Base-by-base conservation (phyloP, 2,888 invertebrate species). In the Lasioglossum morio region DNA sequence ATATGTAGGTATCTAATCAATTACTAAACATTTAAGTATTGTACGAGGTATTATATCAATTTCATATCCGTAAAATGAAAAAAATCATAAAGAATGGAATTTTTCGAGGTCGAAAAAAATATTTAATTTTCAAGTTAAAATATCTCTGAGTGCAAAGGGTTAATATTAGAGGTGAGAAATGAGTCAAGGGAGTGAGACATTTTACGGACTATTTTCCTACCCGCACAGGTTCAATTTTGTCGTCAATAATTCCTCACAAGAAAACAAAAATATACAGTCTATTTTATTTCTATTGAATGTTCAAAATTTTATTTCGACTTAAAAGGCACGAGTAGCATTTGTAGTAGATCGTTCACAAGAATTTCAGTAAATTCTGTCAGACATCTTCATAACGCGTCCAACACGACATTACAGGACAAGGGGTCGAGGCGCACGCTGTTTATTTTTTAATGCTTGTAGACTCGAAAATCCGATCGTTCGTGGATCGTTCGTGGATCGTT, bases 401-500 rank as follows among this genome's bases (percentile, higher is more conserved):
- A 57, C 57, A 57, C 57, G 57, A 57, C n/a, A n/a, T 57, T 57
- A 57, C 57, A 23, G n/a, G 57, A 57, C 57, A n/a, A 57, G n/a
- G 57, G 57, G 4, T 12, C 57, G n/a, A n/a, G 12, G 5, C 30
- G 16, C 5, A 7, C 7, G 30, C 5, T 27, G 63, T 63, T 30
- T 2, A 30, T 63, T 63, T 63, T 63, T 30, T 30, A 63, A 63
- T 63, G 63, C 2, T 27, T 19, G 63, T 30, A 19, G 63, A 19
- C 63, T 63, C 63, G 16, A 63, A 46, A 72, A 46, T 43, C 16
- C 46, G 43, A 76, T 76, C 76, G 46, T 43, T 23, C 43, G 63
- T 46, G 46, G 43, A 76, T 76, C 76, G 46, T 43, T 23, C 43
- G 63, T 46, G 46, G 4, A 40, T 37, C 37, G 37, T 37, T 72